These are phyloP conservation scores for Distichodus sexfasciatus DNA, from an alignment of 2,797 vertebrate species.

Conservation along the genomic window DNA sequence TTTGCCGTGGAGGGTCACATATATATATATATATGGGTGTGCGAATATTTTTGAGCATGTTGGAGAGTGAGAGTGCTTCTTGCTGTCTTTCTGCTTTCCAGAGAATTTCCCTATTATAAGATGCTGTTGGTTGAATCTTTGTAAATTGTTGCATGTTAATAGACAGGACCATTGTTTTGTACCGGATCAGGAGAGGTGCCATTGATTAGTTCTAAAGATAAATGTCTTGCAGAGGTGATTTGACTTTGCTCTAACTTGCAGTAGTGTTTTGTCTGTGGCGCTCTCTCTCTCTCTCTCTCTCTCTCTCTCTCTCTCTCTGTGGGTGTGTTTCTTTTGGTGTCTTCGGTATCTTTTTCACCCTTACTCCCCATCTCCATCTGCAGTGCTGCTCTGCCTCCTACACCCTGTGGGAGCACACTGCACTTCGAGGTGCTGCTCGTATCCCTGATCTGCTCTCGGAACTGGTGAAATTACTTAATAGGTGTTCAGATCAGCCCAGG, in stretches of 20 bases:
- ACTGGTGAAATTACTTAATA: constrained; percentile 1
- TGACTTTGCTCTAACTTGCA: background rate
- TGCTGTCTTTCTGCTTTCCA: too few species aligned
- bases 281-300: background rate
- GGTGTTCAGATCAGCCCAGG: background rate
- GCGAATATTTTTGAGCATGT: too few species aligned
- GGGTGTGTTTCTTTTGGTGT: background rate
- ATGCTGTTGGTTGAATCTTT: too few species aligned
- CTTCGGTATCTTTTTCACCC: constrained; percentile 7
- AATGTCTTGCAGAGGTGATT: constrained; percentile 30
- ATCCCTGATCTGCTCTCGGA: constrained; percentile 4
- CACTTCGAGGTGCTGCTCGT: background rate
- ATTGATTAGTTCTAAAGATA: constrained; percentile 51
- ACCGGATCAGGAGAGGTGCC: constrained; percentile 13
- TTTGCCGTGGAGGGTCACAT: too few species aligned
- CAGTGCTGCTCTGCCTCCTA: background rate
- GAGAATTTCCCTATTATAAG: too few species aligned
- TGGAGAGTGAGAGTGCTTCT: too few species aligned
- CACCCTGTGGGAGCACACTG: background rate
- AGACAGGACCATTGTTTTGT: too few species aligned
- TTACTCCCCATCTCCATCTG: background rate
- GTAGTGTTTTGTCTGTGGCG: background rate
- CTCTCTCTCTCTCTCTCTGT: background rate
- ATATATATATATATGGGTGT: too few species aligned
- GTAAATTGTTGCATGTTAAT: too few species aligned